Evolutionary conservation across 2,113 vertebrate genomes (phyloP).

Genomic region (Catharus minimus): DNA sequence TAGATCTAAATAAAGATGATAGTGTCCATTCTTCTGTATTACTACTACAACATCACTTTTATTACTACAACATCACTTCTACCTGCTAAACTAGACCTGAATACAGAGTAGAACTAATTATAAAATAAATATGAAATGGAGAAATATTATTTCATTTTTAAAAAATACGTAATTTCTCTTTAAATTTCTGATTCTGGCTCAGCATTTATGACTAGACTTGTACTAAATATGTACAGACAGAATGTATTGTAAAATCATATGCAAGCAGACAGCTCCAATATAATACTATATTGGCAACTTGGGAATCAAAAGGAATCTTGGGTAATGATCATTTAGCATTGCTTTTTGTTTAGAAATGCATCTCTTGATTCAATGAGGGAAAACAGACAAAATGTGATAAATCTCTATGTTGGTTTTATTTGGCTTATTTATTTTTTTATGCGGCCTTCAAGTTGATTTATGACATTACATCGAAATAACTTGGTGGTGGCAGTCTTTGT

Average conservation of each 20-base stretch:
- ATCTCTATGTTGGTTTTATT: constrained; percentile 39
- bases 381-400: constrained; percentile 17
- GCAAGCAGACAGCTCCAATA: background rate
- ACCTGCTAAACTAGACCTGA: background rate
- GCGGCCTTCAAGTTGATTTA: constrained; percentile 63
- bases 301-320: background rate
- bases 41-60: background rate
- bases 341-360: background rate
- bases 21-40: background rate
- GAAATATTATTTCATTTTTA: background rate
- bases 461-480: constrained; percentile 47
- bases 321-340: background rate
- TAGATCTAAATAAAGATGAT: background rate
- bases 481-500: constrained; percentile 35
- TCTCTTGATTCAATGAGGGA: background rate
- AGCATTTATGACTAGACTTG: background rate
- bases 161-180: background rate
- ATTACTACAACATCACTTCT: background rate
- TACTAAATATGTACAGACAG: background rate
- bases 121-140: background rate
- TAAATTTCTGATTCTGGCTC: background rate
- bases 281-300: background rate
- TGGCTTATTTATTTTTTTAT: constrained; percentile 52
- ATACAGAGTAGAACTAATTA: background rate
- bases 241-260: background rate